Percentiles rank a stretch among this genome's conserved stretches.
phyloP scores from a whole-genome alignment of 2,888 invertebrate species.

The Gymnoscelis rufifasciata region DNA sequence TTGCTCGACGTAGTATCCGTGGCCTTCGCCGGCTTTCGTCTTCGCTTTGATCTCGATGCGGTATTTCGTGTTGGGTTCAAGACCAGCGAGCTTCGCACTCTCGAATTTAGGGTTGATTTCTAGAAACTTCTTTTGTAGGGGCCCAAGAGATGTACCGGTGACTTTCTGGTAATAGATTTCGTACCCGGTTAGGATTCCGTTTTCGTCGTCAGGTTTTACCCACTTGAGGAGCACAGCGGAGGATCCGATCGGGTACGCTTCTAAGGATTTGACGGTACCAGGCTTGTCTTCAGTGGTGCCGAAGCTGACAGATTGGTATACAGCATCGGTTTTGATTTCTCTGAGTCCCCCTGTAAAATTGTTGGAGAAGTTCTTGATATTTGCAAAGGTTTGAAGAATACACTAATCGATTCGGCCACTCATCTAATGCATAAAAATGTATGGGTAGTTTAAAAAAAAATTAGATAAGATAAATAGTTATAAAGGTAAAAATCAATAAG shows the following conservation, averaged over 20 bases:
- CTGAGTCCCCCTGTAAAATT: conserved; percentile 95
- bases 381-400: conserved; percentile 90
- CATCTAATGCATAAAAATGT: too few species aligned
- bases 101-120: conserved; percentile 89
- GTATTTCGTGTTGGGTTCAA: conserved; percentile 93
- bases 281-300: conserved; percentile 95
- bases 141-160: conserved; percentile 80
- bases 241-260: conserved; percentile 92
- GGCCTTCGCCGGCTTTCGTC: conserved; percentile 93
- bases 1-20: conserved; percentile 90
- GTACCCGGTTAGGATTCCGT: conserved; percentile 95
- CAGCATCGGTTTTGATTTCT: conserved; percentile 91
- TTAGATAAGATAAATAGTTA: too few species aligned
- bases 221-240: conserved; percentile 94
- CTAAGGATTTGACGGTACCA: conserved; percentile 90
- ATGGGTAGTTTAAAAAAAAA: too few species aligned
- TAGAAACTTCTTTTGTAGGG: conserved; percentile 85
- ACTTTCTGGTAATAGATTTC: conserved; percentile 93
- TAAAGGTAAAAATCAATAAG: too few species aligned
- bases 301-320: too few species aligned
- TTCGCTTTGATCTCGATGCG: conserved; percentile 90
- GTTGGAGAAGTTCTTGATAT: conserved; percentile 92
- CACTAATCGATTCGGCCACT: too few species aligned
- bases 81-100: conserved; percentile 89
- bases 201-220: conserved; percentile 94